phyloP scores from a whole-genome alignment of 2,113 vertebrate species.

The Macroglossus sobrinus region DNA sequence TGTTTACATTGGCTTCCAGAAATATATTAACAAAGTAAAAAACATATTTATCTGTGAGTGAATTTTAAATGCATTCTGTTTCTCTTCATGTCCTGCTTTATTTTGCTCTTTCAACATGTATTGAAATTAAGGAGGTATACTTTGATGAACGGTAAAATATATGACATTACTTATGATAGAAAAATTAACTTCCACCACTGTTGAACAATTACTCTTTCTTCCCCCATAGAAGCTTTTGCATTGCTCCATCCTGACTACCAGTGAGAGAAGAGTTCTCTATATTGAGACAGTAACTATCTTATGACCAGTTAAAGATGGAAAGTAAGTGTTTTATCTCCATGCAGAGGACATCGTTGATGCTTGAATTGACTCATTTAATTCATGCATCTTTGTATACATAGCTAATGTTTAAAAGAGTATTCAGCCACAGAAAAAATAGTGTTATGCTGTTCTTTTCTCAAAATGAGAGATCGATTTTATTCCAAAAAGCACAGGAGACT shows the following conservation, averaged over 20 bases:
- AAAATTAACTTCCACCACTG: neutral
- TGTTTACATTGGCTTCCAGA: slow-evolving; percentile 17
- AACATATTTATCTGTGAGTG: neutral
- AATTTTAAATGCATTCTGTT: neutral
- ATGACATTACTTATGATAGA: neutral
- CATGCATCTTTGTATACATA: neutral
- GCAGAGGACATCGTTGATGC: neutral
- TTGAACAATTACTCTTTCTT: neutral
- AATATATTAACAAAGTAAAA: neutral
- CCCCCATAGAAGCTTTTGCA: neutral
- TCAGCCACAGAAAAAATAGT: neutral
- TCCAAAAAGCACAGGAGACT: neutral
- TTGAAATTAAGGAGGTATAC: neutral
- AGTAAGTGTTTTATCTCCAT: neutral
- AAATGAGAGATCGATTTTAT: neutral
- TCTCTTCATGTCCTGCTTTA: neutral
- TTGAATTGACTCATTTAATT: neutral
- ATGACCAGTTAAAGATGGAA: neutral
- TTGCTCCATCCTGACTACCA: neutral
- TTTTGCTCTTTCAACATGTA: neutral
- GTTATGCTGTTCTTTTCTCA: neutral
- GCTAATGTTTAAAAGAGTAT: neutral
- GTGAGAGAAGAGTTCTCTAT: neutral
- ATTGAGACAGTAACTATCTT: neutral
- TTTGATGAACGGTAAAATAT: neutral